Base-by-base conservation (phyloP, 2,113 vertebrate species). In the Gulo gulo region DNA sequence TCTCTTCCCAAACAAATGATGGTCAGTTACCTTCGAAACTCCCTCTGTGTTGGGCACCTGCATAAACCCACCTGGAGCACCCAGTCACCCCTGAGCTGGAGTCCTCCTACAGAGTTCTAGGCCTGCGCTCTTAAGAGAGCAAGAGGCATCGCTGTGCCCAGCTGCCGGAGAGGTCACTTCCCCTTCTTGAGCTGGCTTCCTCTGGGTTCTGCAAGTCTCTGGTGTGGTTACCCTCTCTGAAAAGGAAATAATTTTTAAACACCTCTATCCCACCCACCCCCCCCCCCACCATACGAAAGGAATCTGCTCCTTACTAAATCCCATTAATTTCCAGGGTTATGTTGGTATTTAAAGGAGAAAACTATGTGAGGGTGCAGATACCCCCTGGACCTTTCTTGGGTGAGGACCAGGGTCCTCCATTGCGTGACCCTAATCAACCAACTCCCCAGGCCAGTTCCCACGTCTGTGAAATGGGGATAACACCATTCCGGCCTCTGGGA, bases 231-330 rank as follows among this genome's bases (percentile, higher is more conserved):
- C 74, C 42, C 59, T 26, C 52, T 76, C 47, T 36, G 31, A 52
- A 39, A 82, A 78, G 55, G 80, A 80, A 91, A 63, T 63, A 74
- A 82, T 52, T 69, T 76, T 47, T 29, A 42, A 69, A 55, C 23
- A 13, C 71, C 16, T 3, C 21, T 67, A 2, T 5, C 3, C 0
- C 47, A 0, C 47, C 12, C 31, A 18, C 9, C 55, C 18, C 1
- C 5, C 42, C 74, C 42, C 36, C 1, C 10, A 26, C 74, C 74
- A 61, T 6, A 42, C 29, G 42, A 55, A 82, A 87, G 24, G 26
- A 52, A 31, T 7, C 13, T 59, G 69, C 85, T 92, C 73, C 61
- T 94, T 47, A 59, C 21, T 47, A 59, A 79, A 55, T n/a, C 39
- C 31, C 74, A 34, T 47, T 52, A 67, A 31, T 7, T 15, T 34